Conservation (phyloP, 2,888 invertebrate species). For the Epinotia demarniana region DNA sequence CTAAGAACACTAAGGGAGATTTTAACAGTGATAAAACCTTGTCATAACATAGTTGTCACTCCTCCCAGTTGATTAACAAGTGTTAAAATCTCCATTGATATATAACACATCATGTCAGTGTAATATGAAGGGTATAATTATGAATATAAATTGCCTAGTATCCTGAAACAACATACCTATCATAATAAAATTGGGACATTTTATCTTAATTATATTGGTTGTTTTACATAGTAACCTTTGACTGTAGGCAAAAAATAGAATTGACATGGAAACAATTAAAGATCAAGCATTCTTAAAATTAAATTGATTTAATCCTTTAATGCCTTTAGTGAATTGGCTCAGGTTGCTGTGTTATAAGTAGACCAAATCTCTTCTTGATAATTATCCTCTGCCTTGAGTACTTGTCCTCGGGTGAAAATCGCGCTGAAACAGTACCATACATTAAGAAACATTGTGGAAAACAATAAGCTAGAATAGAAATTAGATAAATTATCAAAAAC, state of each 20-base stretch:
- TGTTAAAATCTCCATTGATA: no score
- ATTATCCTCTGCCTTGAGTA: conserved; percentile 95
- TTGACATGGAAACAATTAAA: conserved; percentile 4
- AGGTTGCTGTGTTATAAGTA: conserved; percentile 93
- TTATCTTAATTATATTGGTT: neutral
- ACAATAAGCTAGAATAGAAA: neutral
- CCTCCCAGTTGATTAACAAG: no score
- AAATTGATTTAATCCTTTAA: neutral
- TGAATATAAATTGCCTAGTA: no score
- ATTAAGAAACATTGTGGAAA: neutral
- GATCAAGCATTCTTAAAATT: conserved; percentile 18
- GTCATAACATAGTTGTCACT: no score
- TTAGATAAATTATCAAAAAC: no score
- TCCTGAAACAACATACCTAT: no score
- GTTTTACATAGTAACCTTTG: neutral
- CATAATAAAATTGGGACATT: no score
- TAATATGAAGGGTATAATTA: no score
- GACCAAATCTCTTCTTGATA: conserved; percentile 94
- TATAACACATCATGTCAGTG: no score
- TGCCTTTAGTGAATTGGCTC: conserved; percentile 85
- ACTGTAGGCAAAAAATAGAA: neutral
- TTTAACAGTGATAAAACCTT: no score
- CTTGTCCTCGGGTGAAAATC: conserved; percentile 98
- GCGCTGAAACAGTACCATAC: conserved; percentile 85
- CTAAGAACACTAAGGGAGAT: no score